These are phyloP conservation scores for Nomada fabriciana DNA, from an alignment of 2,888 invertebrate genomes.

Conservation along the genomic window DNA sequence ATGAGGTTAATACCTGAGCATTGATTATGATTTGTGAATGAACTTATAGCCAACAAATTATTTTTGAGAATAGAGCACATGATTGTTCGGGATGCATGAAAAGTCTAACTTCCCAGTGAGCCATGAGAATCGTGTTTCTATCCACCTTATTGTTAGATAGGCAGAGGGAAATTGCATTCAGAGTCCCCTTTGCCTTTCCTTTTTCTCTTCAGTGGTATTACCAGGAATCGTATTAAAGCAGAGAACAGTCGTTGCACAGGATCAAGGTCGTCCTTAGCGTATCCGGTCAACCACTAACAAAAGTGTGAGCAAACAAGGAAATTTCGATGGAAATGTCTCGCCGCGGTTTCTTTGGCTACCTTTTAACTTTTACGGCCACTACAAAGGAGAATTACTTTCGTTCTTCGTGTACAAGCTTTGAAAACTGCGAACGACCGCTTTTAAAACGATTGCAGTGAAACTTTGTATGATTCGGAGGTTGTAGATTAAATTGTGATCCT, in stretches of 20 bases:
- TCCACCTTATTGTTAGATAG: background rate
- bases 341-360: background rate
- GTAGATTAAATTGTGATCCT: background rate
- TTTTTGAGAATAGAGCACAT: too few relatives aligned
- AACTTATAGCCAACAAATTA: too few relatives aligned
- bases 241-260: slow-evolving; percentile 11
- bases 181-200: background rate
- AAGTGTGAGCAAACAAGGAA: slow-evolving; percentile 24
- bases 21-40: too few relatives aligned
- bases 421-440: background rate
- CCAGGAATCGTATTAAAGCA: slow-evolving; percentile 3
- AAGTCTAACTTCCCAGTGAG: background rate
- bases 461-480: background rate
- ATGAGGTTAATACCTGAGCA: too few relatives aligned
- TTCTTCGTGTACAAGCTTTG: background rate
- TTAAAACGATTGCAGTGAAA: slow-evolving; percentile 2
- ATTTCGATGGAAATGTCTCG: slow-evolving; percentile 31
- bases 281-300: slow-evolving; percentile 19
- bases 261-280: slow-evolving; percentile 34
- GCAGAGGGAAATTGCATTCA: slow-evolving; percentile 15
- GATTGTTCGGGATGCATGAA: background rate
- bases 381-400: slow-evolving; percentile 11
- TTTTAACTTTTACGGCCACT: background rate
- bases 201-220: background rate
- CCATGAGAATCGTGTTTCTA: slow-evolving; percentile 7